Conservation (phyloP, 1,140 invertebrate genomes). For the Dolichoris vasculosae region DNA sequence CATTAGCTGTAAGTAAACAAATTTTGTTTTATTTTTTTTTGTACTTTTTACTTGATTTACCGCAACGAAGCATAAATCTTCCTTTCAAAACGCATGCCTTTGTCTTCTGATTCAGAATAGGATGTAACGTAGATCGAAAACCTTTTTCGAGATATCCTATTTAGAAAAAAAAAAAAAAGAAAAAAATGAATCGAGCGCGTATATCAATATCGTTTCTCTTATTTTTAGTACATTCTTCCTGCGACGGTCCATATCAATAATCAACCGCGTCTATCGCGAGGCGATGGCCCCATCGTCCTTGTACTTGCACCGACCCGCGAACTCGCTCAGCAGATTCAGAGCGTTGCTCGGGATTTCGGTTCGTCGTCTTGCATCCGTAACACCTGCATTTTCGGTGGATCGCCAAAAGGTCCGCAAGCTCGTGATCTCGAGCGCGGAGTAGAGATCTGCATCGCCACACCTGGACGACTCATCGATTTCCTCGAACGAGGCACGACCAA, state of each 20-base stretch:
- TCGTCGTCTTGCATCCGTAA: conserved; percentile 87
- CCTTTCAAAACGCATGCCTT: too few relatives aligned
- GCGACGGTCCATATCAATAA: conserved; percentile 85
- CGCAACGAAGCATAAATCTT: too few relatives aligned
- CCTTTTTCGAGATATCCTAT: too few relatives aligned
- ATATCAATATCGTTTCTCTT: background rate
- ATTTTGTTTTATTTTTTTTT: too few relatives aligned
- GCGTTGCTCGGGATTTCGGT: conserved; percentile 94
- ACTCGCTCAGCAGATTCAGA: conserved; percentile 97
- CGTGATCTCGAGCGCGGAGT: conserved; percentile 93
- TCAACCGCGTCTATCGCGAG: conserved; percentile 81
- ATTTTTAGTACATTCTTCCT: conserved; percentile 83
- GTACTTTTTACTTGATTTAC: too few relatives aligned
- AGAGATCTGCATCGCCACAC: conserved; percentile 96
- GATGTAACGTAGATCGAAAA: too few relatives aligned
- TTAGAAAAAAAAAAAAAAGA: too few relatives aligned
- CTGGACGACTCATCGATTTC: conserved; percentile 97
- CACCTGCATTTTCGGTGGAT: conserved; percentile 97
- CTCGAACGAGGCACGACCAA: conserved; percentile 94
- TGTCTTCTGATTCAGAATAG: too few relatives aligned
- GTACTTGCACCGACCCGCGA: conserved; percentile 97
- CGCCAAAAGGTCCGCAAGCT: conserved; percentile 94
- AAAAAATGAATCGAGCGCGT: too few relatives aligned
- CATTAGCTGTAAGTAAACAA: conserved; percentile 77
- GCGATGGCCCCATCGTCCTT: conserved; percentile 94